A percentile compares a stretch with the other conserved stretches of the same genome.
These are phyloP conservation scores for Polietes domitor DNA, from an alignment of 2,888 invertebrate species.

Conservation along the genomic window DNA sequence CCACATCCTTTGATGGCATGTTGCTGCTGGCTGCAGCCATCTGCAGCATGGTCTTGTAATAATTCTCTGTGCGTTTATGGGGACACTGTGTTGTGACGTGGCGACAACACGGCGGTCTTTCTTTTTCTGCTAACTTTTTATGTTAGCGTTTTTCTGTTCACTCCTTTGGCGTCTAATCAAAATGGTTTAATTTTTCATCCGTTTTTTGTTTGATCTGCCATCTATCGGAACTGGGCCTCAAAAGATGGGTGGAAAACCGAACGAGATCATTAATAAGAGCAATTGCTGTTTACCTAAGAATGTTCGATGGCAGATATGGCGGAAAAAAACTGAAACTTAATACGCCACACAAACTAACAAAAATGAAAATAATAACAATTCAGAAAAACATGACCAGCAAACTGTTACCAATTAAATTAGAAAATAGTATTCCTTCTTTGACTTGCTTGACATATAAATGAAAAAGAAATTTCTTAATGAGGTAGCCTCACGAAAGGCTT, in stretches of 20 bases:
- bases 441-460: slow-evolving; percentile 47
- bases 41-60: slow-evolving; percentile 58
- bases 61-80: slow-evolving; percentile 58
- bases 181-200: background rate
- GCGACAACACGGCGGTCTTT: slow-evolving; percentile 65
- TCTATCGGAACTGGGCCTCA: too few relatives aligned
- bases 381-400: slow-evolving; percentile 42
- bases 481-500: too few relatives aligned
- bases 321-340: too few relatives aligned
- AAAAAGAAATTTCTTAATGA: slow-evolving; percentile 49
- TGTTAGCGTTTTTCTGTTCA: background rate
- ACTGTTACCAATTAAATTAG: slow-evolving; percentile 64
- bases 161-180: background rate
- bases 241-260: too few relatives aligned
- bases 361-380: slow-evolving; percentile 32
- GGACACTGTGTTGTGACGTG: slow-evolving; percentile 66
- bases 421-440: slow-evolving; percentile 48
- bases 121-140: slow-evolving; percentile 26
- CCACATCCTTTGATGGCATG: slow-evolving; percentile 65
- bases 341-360: too few relatives aligned
- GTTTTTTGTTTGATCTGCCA: background rate
- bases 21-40: background rate
- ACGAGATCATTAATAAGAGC: too few relatives aligned
- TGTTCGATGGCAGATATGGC: too few relatives aligned
- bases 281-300: too few relatives aligned